phyloP scores from a whole-genome alignment of 2,797 vertebrate genomes.

The Gymnothorax javanicus region DNA sequence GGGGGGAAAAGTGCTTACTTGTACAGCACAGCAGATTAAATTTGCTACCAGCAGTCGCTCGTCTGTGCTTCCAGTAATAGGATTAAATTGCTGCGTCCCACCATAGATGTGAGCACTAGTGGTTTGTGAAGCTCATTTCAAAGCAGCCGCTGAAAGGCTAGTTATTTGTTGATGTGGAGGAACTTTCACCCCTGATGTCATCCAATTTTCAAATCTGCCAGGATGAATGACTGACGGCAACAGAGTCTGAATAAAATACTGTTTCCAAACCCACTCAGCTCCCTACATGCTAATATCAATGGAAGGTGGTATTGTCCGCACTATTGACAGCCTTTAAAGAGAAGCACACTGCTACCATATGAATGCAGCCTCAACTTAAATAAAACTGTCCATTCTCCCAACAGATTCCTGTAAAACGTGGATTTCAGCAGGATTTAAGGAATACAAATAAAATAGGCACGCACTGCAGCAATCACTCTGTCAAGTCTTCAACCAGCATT shows the following conservation, averaged over 20 bases:
- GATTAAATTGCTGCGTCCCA: conserved; percentile 43
- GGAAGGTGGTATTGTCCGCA: conserved; percentile 10
- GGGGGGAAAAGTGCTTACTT: conserved; percentile 41
- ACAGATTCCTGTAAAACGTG: neutral
- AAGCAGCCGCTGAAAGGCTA: conserved; percentile 35
- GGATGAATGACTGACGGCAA: conserved; percentile 47
- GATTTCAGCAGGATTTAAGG: neutral
- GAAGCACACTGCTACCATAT: neutral
- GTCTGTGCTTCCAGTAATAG: conserved; percentile 48
- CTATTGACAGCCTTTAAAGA: conserved; percentile 20
- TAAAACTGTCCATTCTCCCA: neutral
- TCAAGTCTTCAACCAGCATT: neutral
- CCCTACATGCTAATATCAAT: conserved; percentile 37
- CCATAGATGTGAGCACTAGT: conserved; percentile 33
- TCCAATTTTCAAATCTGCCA: conserved; percentile 48
- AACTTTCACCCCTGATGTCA: conserved; percentile 52
- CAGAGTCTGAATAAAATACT: conserved; percentile 7
- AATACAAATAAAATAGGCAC: neutral
- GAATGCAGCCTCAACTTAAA: neutral
- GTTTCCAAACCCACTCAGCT: conserved; percentile 24
- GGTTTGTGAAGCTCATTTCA: conserved; percentile 40
- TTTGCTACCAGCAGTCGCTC: conserved; percentile 48
- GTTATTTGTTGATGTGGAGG: conserved; percentile 39
- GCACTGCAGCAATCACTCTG: no score
- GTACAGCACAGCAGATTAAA: conserved; percentile 49